Conservation (phyloP, 2,113 vertebrate species). For the Orientallactaga bullata region DNA sequence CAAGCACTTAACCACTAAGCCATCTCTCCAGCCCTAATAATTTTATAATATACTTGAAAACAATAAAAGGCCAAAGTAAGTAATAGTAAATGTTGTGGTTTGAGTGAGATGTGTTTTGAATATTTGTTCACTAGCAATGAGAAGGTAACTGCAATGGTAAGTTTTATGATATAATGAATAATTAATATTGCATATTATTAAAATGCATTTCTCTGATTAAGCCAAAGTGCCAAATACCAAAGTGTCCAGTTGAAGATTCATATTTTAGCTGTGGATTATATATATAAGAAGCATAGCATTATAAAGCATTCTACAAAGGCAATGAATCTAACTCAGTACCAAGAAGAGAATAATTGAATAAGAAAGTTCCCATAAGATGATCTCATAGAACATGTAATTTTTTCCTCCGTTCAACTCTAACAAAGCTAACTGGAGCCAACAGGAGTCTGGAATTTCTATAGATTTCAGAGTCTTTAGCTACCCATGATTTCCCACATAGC, state of each 20-base stretch:
- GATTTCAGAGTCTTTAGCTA: not conserved
- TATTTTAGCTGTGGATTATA: not conserved
- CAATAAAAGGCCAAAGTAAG: not conserved
- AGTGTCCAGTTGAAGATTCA: not conserved
- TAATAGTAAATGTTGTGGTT: not conserved
- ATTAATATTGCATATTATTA: not conserved
- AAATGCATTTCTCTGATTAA: not conserved
- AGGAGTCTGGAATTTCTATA: slow-evolving; percentile 47
- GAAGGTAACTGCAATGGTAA: not conserved
- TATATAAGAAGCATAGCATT: not conserved
- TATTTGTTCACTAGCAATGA: not conserved
- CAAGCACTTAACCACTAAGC: no score
- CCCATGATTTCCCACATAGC: not conserved
- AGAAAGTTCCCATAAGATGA: not conserved
- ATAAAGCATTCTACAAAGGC: not conserved
- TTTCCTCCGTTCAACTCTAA: not conserved
- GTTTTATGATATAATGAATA: not conserved
- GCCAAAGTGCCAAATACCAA: not conserved
- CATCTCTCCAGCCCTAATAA: no score
- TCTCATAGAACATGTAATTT: not conserved
- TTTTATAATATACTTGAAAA: not conserved
- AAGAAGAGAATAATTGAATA: not conserved
- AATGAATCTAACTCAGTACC: not conserved
- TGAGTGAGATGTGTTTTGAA: no score
- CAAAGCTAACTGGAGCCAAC: not conserved